Conservation (phyloP, 30 jellyfish, hydroid and myxozoan species). For the Hydra vulgaris region DNA sequence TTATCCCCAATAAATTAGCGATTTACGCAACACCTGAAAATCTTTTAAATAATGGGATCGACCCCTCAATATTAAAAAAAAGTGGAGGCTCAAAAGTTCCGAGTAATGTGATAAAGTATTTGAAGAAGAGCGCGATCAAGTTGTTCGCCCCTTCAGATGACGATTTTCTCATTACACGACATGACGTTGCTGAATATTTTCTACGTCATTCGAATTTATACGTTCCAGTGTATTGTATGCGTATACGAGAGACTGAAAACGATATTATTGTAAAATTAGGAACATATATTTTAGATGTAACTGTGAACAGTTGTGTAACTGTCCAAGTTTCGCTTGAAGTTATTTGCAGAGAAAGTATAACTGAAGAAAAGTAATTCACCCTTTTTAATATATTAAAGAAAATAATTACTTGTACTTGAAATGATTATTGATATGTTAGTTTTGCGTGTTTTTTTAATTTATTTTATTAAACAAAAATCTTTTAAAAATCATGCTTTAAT, state of each 20-base stretch:
- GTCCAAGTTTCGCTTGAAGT: constrained; percentile 21
- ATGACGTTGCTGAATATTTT: constrained; percentile 30
- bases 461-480: too few species aligned
- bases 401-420: too few species aligned
- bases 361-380: constrained; percentile 10
- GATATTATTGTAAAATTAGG: constrained; percentile 14
- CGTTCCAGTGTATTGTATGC: constrained; percentile 24
- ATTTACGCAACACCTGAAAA: constrained; percentile 26
- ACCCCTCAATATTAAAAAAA: constrained; percentile 10
- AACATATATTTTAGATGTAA: constrained; percentile 12
- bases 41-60: constrained; percentile 21
- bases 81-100: constrained; percentile 16
- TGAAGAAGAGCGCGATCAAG: background rate
- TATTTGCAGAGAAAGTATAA: background rate
- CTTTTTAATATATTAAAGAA: too few species aligned
- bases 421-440: too few species aligned
- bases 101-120: constrained; percentile 11
- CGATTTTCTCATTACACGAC: constrained; percentile 8
- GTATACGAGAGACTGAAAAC: constrained; percentile 12
- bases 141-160: constrained; percentile 13
- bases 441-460: too few species aligned
- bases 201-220: constrained; percentile 1
- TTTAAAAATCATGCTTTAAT: too few species aligned
- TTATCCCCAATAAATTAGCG: constrained; percentile 30
- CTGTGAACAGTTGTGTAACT: constrained; percentile 7